Conservation (phyloP, 2,113 vertebrate species). For the Burhinus oedicnemus region DNA sequence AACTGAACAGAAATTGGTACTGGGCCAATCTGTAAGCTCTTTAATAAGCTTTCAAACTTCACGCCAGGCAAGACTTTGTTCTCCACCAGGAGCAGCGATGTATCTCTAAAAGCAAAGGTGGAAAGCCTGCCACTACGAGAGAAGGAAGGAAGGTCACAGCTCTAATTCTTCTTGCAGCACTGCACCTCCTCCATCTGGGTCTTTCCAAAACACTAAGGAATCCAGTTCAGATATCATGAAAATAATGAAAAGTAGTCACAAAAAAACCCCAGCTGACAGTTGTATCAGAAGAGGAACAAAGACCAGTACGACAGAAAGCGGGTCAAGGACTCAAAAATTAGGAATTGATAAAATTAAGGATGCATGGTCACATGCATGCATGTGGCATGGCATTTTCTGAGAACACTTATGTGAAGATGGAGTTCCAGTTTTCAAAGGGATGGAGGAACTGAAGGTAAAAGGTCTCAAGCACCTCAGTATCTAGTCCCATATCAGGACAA, state of each 20-base stretch:
- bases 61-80: background rate
- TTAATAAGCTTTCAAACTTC: constrained; percentile 13
- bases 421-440: background rate
- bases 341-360: background rate
- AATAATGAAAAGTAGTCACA: background rate
- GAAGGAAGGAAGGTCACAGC: background rate
- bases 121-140: background rate
- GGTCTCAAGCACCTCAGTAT: background rate
- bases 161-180: background rate
- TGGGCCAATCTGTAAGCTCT: background rate
- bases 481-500: background rate
- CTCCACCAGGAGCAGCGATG: background rate
- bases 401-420: background rate
- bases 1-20: background rate
- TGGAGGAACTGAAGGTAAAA: background rate
- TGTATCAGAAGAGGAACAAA: background rate
- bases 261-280: background rate
- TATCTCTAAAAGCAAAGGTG: background rate
- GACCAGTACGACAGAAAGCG: background rate
- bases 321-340: background rate
- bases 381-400: background rate
- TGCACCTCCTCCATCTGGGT: background rate
- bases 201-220: background rate
- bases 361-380: background rate
- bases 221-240: background rate